Evolutionary conservation across 2,113 vertebrate genomes (phyloP), one percentile per base, ranked within the genome.

Genomic region (Urocolius indicus): DNA sequence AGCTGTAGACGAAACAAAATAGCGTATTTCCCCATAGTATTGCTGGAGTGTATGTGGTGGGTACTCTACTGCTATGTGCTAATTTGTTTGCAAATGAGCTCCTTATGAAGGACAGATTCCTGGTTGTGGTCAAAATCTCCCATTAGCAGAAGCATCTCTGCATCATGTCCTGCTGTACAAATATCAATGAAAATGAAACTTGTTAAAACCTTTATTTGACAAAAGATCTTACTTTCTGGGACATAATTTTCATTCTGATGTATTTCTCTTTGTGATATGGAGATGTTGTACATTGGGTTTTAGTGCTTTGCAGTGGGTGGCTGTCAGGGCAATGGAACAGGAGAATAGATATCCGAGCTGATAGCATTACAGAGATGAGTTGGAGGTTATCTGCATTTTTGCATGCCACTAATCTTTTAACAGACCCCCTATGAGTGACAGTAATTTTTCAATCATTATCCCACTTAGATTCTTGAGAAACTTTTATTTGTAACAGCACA

Each of bases 1-100:
- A 67, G 3, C 17, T 32, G n/a, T n/a, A 62, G 16, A 16, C 22
- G 41, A 57, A 77, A 13, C 2, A n/a, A 67, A 71, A 54, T 17
- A 16, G 7, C 6, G 0, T 38, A 17, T 74, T 68, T 65, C 11
- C 14, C 26, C 9, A 9, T 3, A 43, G 14, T 23, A 79, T 55
- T 69, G 23, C 15, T 74, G 24, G 5, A 1, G 5, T 1, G 3
- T 46, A 22, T 51, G 23, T 20, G 6, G 5, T 18, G 3, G 23
- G 13, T 36, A 4, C 18, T 61, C 13, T 48, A 55, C 30, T 62
- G 4, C 17, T 77, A 5, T 36, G 22, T 20, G 3, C 30, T 79
- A 24, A 1, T 5, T 55, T 72, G 65, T 24, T 82, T 0, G 0
- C 14, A 59, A 21, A 65, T 52, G 34, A 52, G 15, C 7, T 59